Evolutionary conservation across 2,113 vertebrate species (phyloP), one percentile per base, ranked within the genome.

Genomic region (Solea senegalensis): DNA sequence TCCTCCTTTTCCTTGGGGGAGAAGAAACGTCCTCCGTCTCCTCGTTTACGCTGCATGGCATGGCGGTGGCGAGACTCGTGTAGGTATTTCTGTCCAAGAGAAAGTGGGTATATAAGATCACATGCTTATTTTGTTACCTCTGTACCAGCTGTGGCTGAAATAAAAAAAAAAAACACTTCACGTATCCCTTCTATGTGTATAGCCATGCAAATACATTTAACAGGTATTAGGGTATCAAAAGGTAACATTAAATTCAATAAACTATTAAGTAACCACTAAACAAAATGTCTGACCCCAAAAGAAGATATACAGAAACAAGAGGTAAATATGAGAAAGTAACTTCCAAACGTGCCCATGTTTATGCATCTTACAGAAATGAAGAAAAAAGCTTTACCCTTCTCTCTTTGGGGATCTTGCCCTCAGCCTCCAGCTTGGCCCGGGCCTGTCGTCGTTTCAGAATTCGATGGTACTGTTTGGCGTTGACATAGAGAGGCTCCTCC

Each of bases 391-490:
- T 85, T 72, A 99, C 98, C 95, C 97, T 95, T 76, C 98, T 94
- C 74, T 99, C 98, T 84, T 99, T 99, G 78, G 98, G 98, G 71
- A 99, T 98, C 78, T 98, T 98, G 12, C 98, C 98, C 91, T 99
- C 98, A 0, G 98, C 98, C 75, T 98, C 98, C 74, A 99, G 94
- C 74, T 99, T 99, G 28, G 97, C 97, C 8, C 97, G 92, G 13
- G 97, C 98, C 86, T 99, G 98, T 28, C 97, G 90, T 77, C 98
- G 95, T 88, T 99, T 99, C 9, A 99, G 89, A 90, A 99, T 99
- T 6, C 97, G 95, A 83, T 99, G 97, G 88, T 99, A 99, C 90
- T 99, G 98, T 82, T 99, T 99, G 78, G 98, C 97, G 1, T 99
- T 99, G 58, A 99, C 98, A 2, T 99, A 99, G 2, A 99, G 93